Evolutionary conservation across 2,888 invertebrate genomes (phyloP), one percentile per base, ranked within the genome.

Genomic region (Bembecia ichneumoniformis): DNA sequence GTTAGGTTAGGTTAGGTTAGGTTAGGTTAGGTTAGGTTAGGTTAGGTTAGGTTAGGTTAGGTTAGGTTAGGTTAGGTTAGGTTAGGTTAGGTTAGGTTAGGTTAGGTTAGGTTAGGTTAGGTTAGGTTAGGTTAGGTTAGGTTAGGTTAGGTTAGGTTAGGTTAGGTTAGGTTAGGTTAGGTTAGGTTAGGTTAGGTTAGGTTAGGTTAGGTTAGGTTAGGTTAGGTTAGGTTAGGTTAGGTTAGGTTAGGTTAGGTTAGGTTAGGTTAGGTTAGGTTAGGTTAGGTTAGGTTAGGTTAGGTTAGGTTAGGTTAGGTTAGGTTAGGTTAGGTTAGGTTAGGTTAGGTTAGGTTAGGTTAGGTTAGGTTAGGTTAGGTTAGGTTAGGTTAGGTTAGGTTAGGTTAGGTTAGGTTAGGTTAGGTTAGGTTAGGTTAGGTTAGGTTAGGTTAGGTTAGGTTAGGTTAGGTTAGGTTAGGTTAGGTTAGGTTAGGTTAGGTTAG

Each of bases 271-370:
- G 51, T 52, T 55, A 53, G 53, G 54, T 54, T 55, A 56, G 55
- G 56, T 55, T 56, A 55, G 54, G 55, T 56, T 54, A 56, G 56
- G 56, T 52, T 55, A 55, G 53, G 55, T 55, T 55, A 56, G 56
- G 54, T 56, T 56, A 52, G 54, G 52, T 55, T 55, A 53, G 55
- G 55, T 54, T 55, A 53, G 53, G 55, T 54, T 57, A 54, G 55
- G 55, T 57, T 53, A 55, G 54, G 53, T 54, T 55, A 51, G 55
- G 54, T 55, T 54, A 54, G 55, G 55, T 55, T 53, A 53, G 55
- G 53, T 57, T 54, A 52, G 55, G 53, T 55, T 54, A 51, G 55
- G 52, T 57, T 54, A 52, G 57, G 50, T 57, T 54, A 52, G 57
- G 51, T 57, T 52, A 51, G 57, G 52, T 57, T 54, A 52, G 57